phyloP scores from a whole-genome alignment of 2,113 vertebrate species.

The Lonchura striata region DNA sequence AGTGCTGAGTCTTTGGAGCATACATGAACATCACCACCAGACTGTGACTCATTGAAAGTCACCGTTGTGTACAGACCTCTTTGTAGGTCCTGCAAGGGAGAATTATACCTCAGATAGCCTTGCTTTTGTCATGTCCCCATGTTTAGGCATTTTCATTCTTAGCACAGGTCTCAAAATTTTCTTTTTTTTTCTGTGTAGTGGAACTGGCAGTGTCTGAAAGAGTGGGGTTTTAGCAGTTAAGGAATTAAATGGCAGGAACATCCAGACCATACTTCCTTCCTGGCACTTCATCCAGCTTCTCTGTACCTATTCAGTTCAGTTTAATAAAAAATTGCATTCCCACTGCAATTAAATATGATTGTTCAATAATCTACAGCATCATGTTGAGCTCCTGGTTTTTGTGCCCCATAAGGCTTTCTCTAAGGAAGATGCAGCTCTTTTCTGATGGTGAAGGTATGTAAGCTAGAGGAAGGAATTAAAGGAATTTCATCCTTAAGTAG shows the following conservation, averaged over 20 bases:
- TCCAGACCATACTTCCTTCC: background rate
- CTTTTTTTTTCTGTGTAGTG: background rate
- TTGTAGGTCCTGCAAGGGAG: background rate
- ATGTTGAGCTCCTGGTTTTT: background rate
- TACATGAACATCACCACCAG: background rate
- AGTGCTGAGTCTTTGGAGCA: background rate
- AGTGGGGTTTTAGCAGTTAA: background rate
- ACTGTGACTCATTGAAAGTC: slow-evolving; percentile 31
- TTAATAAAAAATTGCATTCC: background rate
- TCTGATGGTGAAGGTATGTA: background rate
- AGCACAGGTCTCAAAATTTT: background rate
- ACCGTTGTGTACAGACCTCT: background rate
- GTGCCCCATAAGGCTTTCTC: background rate
- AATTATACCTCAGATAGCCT: background rate
- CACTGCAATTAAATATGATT: background rate
- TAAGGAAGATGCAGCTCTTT: background rate
- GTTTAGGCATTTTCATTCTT: background rate
- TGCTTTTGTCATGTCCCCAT: background rate
- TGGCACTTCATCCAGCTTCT: background rate
- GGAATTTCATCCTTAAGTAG: background rate
- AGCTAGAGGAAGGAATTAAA: background rate
- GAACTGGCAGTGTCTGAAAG: background rate
- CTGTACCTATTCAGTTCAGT: background rate
- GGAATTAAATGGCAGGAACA: background rate
- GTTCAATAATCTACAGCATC: background rate